A percentile compares a stretch with the other conserved stretches of the same genome.
Conservation (phyloP, 2,113 vertebrate species). For the Pelodiscus sinensis region DNA sequence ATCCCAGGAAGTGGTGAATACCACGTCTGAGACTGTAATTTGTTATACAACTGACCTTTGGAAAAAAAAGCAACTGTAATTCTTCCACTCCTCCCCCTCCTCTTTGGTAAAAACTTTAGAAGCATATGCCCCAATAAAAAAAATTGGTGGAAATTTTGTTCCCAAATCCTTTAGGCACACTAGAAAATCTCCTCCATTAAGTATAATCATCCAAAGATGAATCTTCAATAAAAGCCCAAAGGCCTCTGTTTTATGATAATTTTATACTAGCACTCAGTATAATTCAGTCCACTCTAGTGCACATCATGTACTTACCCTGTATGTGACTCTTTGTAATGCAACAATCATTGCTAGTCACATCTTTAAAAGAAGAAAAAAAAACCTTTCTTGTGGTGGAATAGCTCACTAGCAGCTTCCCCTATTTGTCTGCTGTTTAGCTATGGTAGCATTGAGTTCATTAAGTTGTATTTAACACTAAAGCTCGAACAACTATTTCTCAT, state of each 20-base stretch:
- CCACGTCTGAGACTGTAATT: background rate
- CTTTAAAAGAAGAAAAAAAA: no score
- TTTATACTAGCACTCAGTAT: background rate
- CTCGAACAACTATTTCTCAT: background rate
- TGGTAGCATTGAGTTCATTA: background rate
- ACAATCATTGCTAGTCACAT: background rate
- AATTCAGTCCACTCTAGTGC: background rate
- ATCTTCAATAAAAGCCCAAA: rapidly evolving
- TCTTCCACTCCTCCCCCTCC: rapidly evolving
- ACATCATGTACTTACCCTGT: background rate
- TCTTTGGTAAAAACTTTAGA: background rate
- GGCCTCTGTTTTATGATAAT: background rate
- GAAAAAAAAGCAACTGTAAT: background rate
- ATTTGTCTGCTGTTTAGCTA: background rate
- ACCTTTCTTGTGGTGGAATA: rapidly evolving
- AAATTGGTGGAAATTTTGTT: rapidly evolving
- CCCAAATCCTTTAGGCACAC: background rate
- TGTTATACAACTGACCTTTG: background rate
- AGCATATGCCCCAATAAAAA: background rate
- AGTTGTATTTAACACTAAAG: background rate
- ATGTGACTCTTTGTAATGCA: background rate
- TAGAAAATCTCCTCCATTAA: background rate
- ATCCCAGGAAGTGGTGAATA: background rate
- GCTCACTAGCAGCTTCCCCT: background rate
- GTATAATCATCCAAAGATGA: background rate